phyloP scores from a whole-genome alignment of 35 echinoderm and acorn worm genomes.

The Diadema setosum region DNA sequence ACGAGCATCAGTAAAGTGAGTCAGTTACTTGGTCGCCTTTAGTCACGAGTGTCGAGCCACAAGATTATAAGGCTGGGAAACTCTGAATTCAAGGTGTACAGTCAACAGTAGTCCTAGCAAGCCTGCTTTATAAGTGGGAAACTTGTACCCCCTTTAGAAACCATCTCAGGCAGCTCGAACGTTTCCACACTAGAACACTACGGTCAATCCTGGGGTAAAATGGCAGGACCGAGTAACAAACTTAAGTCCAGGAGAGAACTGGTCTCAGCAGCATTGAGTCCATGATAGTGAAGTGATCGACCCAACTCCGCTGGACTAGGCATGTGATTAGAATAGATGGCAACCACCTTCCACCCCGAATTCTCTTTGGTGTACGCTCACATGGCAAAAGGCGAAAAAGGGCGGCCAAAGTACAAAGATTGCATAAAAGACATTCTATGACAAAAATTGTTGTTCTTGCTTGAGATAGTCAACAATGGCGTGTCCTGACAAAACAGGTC shows the following conservation, averaged over 20 bases:
- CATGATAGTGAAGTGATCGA: background rate
- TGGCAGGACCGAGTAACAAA: slow-evolving; percentile 40
- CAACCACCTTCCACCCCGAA: background rate
- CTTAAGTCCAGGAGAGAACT: background rate
- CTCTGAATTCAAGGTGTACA: slow-evolving; percentile 50
- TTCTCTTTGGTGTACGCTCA: slow-evolving; percentile 17
- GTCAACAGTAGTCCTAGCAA: slow-evolving; percentile 33
- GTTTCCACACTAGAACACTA: slow-evolving; percentile 36
- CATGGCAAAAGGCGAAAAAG: background rate
- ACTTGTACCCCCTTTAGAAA: slow-evolving; percentile 14
- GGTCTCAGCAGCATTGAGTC: background rate
- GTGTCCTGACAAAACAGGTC: background rate
- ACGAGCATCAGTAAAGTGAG: slow-evolving; percentile 27
- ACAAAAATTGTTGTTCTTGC: background rate
- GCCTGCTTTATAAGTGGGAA: slow-evolving; percentile 26
- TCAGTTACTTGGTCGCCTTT: slow-evolving; percentile 19
- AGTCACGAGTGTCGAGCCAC: slow-evolving; percentile 3
- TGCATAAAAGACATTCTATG: background rate
- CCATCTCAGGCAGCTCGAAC: slow-evolving; percentile 4
- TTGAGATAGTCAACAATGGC: background rate
- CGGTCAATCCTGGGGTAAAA: background rate
- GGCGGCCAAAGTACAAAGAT: background rate
- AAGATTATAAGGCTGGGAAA: background rate
- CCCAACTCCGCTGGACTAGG: slow-evolving; percentile 22
- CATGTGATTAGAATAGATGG: slow-evolving; percentile 14